Percentiles rank a stretch among this genome's conserved stretches.
These are phyloP conservation scores for Coenonympha glycerion DNA, from an alignment of 2,888 invertebrate genomes.

Conservation along the genomic window DNA sequence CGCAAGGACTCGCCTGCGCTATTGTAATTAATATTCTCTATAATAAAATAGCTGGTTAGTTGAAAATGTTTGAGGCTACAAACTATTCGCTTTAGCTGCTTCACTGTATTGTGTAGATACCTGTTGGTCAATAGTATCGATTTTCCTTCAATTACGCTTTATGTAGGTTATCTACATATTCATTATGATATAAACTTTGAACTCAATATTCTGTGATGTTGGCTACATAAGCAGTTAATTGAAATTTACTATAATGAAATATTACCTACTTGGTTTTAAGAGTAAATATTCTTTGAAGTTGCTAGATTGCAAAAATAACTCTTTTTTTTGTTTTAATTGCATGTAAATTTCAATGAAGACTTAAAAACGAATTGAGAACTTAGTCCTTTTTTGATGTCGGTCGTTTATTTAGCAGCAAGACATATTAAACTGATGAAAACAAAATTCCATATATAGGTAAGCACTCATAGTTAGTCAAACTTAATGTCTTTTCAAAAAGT, in stretches of 20 bases:
- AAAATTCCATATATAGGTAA: not conserved
- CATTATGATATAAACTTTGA: slow-evolving; percentile 5
- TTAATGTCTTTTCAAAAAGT: not conserved
- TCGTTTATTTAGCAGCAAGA: too few species aligned
- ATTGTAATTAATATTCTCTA: not conserved
- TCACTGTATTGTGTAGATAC: not conserved
- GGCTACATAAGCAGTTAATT: too few species aligned
- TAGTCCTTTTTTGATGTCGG: too few species aligned
- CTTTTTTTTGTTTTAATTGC: too few species aligned
- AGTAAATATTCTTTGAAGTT: too few species aligned
- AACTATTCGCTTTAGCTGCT: not conserved
- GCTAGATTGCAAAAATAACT: too few species aligned
- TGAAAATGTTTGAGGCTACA: not conserved
- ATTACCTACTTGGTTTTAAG: too few species aligned
- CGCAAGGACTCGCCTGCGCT: too few species aligned
- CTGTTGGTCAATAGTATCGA: slow-evolving; percentile 41
- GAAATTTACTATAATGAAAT: too few species aligned
- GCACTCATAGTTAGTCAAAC: not conserved
- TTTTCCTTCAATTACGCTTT: slow-evolving; percentile 34
- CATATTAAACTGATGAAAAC: too few species aligned
- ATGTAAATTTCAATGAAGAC: too few species aligned
- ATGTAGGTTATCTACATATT: slow-evolving; percentile 27
- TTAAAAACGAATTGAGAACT: too few species aligned
- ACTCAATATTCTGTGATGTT: not conserved
- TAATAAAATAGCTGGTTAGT: not conserved